These are phyloP conservation scores for Menidia menidia DNA, from an alignment of 2,797 vertebrate species.

Conservation along the genomic window DNA sequence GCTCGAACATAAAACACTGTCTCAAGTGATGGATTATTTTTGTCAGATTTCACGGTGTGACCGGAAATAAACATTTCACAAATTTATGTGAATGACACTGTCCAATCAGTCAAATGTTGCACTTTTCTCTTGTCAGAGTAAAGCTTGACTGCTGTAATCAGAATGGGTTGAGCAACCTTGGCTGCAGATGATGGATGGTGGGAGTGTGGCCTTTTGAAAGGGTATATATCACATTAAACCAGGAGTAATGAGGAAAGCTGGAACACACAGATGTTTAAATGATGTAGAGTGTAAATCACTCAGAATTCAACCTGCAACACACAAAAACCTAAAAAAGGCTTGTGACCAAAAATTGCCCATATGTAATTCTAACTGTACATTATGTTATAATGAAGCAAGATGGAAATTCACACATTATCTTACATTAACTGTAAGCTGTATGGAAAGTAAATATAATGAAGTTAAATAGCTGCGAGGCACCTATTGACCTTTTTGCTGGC, in stretches of 20 bases:
- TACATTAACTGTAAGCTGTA: constrained; percentile 22
- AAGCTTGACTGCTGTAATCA: constrained; percentile 76
- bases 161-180: constrained; percentile 76
- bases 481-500: constrained; percentile 71
- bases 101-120: constrained; percentile 55
- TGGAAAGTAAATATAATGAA: constrained; percentile 59
- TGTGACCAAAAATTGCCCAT: constrained; percentile 4
- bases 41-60: constrained; percentile 16
- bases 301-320: constrained; percentile 55
- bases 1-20: constrained; percentile 9
- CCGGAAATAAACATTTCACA: constrained; percentile 28
- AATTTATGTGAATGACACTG: constrained; percentile 30
- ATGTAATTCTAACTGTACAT: constrained; percentile 25
- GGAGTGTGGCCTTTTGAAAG: constrained; percentile 83
- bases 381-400: constrained; percentile 5
- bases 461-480: constrained; percentile 59
- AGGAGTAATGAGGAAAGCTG: constrained; percentile 81
- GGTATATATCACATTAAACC: constrained; percentile 85
- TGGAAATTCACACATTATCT: constrained; percentile 17
- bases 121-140: constrained; percentile 48
- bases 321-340: constrained; percentile 16
- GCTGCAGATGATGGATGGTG: constrained; percentile 79
- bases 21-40: constrained; percentile 20
- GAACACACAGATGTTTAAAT: constrained; percentile 81
- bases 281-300: constrained; percentile 67